A percentile compares a stretch with the other conserved stretches of the same genome.
Evolutionary conservation across 2,113 vertebrate species (phyloP).

Genomic region (Pelobates fuscus): DNA sequence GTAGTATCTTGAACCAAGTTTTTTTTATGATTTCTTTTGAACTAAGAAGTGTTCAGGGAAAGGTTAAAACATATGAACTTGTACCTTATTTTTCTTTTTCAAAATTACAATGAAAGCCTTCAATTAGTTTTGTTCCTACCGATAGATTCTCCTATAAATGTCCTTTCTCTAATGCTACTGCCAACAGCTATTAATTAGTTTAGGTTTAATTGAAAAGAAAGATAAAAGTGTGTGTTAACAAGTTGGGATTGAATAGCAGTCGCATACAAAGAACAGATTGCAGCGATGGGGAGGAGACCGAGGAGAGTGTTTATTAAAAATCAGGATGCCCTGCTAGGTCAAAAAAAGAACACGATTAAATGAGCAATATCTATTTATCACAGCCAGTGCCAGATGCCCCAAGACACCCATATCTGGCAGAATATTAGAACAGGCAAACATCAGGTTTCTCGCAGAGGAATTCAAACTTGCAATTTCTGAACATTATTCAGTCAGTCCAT

Average conservation of each 20-base stretch:
- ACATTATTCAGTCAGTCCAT: no score
- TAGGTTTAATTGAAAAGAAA: neutral
- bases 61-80: no score
- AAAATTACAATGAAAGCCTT: no score
- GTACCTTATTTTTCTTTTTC: no score
- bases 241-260: neutral
- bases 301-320: neutral
- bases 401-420: slow-evolving; percentile 32
- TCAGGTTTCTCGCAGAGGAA: neutral
- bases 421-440: slow-evolving; percentile 17
- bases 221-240: neutral
- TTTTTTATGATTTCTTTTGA: no score
- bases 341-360: slow-evolving; percentile 35
- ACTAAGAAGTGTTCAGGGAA: no score
- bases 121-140: no score
- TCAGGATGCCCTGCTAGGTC: slow-evolving; percentile 18
- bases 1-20: no score
- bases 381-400: slow-evolving; percentile 5
- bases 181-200: neutral
- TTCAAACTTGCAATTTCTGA: no score
- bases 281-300: neutral
- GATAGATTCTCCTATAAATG: no score
- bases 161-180: neutral
- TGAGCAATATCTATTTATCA: slow-evolving; percentile 34
- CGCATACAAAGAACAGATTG: neutral